Percentiles rank a stretch among this genome's conserved stretches.
Conservation (phyloP, 2,797 vertebrate species). For the Pipistrellus nathusii region DNA sequence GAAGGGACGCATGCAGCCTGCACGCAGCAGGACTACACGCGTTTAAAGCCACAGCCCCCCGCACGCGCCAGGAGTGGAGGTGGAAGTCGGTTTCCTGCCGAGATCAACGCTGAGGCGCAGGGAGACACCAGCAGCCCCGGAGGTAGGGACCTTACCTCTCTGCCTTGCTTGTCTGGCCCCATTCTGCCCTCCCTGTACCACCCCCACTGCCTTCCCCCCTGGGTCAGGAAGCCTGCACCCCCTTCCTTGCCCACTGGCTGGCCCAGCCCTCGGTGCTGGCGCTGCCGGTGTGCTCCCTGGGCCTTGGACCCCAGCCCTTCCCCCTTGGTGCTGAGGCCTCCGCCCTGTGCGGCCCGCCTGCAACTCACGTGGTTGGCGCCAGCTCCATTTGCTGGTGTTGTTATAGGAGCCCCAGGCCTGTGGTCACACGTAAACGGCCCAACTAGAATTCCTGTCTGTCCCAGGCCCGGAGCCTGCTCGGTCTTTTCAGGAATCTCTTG, state of each 20-base stretch:
- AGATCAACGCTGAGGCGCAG: not conserved
- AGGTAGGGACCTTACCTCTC: too few relatives aligned
- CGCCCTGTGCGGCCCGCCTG: accelerated
- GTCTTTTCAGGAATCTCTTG: too few relatives aligned
- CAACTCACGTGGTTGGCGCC: accelerated
- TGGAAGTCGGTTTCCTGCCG: not conserved
- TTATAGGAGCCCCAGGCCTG: not conserved
- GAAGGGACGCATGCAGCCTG: too few relatives aligned
- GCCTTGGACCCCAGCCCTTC: not conserved
- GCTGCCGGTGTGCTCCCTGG: accelerated
- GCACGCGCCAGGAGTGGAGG: not conserved
- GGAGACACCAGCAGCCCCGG: accelerated
- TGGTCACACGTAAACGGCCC: accelerated
- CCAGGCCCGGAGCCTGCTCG: not conserved
- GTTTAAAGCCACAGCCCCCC: too few relatives aligned
- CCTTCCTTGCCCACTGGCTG: not conserved
- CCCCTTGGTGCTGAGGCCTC: not conserved
- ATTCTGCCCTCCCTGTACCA: too few relatives aligned
- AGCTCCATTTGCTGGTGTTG: not conserved
- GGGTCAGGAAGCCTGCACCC: not conserved
- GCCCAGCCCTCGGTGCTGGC: accelerated
- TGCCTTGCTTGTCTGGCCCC: accelerated
- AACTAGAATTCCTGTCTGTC: accelerated
- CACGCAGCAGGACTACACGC: not conserved
- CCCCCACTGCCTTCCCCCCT: not conserved